phyloP scores from a whole-genome alignment of 2,888 invertebrate species.

The Agrotis exclamationis region DNA sequence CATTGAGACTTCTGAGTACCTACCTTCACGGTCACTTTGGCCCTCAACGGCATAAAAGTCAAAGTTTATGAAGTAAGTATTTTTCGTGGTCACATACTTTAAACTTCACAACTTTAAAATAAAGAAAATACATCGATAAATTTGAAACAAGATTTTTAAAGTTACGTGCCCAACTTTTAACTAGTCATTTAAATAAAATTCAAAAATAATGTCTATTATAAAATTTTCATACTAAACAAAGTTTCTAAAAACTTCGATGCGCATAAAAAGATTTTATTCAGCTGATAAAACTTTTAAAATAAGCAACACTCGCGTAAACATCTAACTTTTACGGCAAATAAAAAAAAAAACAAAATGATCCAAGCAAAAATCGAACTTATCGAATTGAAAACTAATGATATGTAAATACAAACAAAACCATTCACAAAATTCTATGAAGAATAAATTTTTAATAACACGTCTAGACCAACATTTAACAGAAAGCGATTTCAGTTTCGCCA shows the following conservation, averaged over 20 bases:
- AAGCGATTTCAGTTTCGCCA: constrained; percentile 81
- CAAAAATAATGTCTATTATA: constrained; percentile 15
- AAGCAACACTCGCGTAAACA: constrained; percentile 9
- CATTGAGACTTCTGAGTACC: constrained; percentile 17
- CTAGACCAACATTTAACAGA: constrained; percentile 84
- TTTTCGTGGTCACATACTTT: not conserved
- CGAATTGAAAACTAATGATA: constrained; percentile 23
- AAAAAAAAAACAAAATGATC: constrained; percentile 25
- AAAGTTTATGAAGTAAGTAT: not conserved
- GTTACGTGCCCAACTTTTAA: constrained; percentile 19
- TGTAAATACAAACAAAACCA: constrained; percentile 57
- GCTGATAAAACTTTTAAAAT: constrained; percentile 25
- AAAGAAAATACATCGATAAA: constrained; percentile 15
- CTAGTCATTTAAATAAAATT: constrained; percentile 28
- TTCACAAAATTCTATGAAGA: constrained; percentile 80
- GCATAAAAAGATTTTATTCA: constrained; percentile 30
- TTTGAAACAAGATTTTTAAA: constrained; percentile 24
- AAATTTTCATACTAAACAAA: not conserved
- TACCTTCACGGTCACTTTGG: constrained; percentile 21
- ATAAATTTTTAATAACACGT: constrained; percentile 88
- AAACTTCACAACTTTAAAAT: constrained; percentile 17
- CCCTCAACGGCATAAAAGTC: constrained; percentile 19
- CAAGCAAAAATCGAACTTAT: constrained; percentile 8
- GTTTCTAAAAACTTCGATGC: constrained; percentile 6
- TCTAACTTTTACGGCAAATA: constrained; percentile 10